Evolutionary conservation across 2,113 vertebrate species (phyloP).

Genomic region (Seriola quinqueradiata): DNA sequence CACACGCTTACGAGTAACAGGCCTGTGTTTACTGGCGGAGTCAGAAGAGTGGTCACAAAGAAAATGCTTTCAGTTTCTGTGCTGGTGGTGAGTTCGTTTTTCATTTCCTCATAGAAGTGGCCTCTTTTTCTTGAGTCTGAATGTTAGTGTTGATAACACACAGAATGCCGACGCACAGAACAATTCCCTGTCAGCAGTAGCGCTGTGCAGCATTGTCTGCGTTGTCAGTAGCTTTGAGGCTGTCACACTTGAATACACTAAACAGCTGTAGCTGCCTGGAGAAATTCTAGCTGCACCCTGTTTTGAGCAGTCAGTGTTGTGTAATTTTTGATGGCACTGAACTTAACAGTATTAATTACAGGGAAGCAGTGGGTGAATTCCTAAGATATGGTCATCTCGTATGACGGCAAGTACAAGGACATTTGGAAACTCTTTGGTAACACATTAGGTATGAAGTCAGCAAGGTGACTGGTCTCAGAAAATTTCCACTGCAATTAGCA

Average conservation of each 20-base stretch:
- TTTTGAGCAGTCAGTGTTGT: slow-evolving; percentile 14
- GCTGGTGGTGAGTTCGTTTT: slow-evolving; percentile 15
- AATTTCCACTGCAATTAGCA: background rate
- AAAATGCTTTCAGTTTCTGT: slow-evolving; percentile 53
- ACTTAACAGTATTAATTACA: background rate
- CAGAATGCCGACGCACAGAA: background rate
- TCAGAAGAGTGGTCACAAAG: background rate
- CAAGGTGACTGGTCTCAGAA: background rate
- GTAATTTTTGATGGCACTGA: background rate
- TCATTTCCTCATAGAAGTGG: slow-evolving; percentile 58
- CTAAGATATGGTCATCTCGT: background rate
- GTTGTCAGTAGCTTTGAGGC: background rate
- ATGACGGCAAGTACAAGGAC: background rate
- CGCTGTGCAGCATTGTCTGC: background rate
- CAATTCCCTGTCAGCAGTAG: background rate
- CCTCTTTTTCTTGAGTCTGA: background rate
- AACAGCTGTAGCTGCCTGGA: background rate
- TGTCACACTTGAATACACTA: background rate
- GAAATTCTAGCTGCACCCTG: slow-evolving; percentile 7
- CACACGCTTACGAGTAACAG: slow-evolving; percentile 4
- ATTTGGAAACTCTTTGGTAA: background rate
- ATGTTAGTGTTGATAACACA: background rate
- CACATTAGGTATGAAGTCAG: background rate
- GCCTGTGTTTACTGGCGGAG: slow-evolving; percentile 28
- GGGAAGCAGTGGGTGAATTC: slow-evolving; percentile 9